These are phyloP conservation scores for Sitta europaea DNA, from an alignment of 2,113 vertebrate species.

Conservation along the genomic window DNA sequence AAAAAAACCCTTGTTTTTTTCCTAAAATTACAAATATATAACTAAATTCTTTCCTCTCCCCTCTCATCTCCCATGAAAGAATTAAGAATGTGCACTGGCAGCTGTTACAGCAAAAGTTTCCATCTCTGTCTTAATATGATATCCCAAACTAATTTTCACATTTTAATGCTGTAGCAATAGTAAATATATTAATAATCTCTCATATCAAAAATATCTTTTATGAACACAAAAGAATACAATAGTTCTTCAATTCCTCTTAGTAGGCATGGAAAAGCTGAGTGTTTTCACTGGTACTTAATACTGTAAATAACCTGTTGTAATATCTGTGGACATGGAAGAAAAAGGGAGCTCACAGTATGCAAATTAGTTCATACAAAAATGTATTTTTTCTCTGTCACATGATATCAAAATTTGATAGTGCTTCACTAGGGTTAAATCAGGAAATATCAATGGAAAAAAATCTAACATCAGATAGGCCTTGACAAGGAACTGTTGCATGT, in stretches of 20 bases:
- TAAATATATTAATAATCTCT: not conserved
- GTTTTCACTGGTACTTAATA: not conserved
- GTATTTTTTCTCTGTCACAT: accelerated
- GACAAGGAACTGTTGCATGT: not conserved
- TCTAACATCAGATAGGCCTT: not conserved
- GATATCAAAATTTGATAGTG: not conserved
- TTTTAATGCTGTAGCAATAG: not conserved
- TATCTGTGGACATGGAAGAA: not conserved
- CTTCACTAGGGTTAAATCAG: not conserved
- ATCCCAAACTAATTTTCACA: not conserved
- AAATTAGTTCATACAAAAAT: not conserved
- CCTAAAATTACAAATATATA: not conserved
- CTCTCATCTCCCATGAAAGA: not conserved
- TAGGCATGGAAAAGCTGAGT: not conserved
- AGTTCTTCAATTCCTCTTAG: not conserved
- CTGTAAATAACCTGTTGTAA: not conserved
- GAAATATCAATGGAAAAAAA: not conserved
- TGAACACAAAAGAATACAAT: not conserved
- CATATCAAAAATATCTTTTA: not conserved
- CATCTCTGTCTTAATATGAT: not conserved
- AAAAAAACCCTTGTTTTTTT: not conserved
- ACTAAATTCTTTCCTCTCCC: not conserved
- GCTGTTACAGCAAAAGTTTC: not conserved
- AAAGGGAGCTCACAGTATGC: not conserved
- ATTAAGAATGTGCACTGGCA: not conserved